Evolutionary conservation across 2,888 invertebrate genomes (phyloP), one percentile per base, ranked within the genome.

Genomic region (Emmelina monodactyla): DNA sequence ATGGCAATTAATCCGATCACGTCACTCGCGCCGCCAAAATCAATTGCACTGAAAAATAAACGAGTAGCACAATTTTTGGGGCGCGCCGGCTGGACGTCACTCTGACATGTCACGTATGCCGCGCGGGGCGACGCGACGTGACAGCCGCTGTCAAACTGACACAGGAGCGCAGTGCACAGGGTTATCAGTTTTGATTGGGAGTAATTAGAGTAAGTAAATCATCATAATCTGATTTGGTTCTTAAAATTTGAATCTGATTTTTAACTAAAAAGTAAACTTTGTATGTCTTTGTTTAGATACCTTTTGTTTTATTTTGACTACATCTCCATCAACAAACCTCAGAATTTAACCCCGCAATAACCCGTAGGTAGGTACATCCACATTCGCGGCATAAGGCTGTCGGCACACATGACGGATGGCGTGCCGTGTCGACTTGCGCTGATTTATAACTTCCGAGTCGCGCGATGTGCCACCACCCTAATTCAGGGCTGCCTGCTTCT

Each of bases 401-500:
- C 73, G 65, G 58, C 50, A 46, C 44, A 45, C 60, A 73, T 76
- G 76, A 78, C 62, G 69, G 78, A 78, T 78, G 75, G 72, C 76
- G 75, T 69, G 75, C 68, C 62, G 68, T 59, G 65, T 55, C 67
- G 75, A 71, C 72, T 72, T 75, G 73, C 70, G 62, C 75, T 78
- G 78, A 78, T 78, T 78, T 78, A 78, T 78, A 71, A 71, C 76
- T 75, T 73, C 78, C 75, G 69, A 66, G 51, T 54, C 43, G 41
- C 25, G 3, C 6, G 25, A 3, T 9, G 4, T 25, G 25, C 6
- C 6, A 25, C n/a, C n/a, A 10, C 25, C 25, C 25, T 25, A 25
- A 25, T 25, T 7, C n/a, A 25, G 25, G 25, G 25, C 11, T 25
- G n/a, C 25, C 25, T 3, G 6, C n/a, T n/a, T n/a, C n/a, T n/a